Base-by-base conservation (phyloP, 1,140 invertebrate species). In the Zophobas morio region DNA sequence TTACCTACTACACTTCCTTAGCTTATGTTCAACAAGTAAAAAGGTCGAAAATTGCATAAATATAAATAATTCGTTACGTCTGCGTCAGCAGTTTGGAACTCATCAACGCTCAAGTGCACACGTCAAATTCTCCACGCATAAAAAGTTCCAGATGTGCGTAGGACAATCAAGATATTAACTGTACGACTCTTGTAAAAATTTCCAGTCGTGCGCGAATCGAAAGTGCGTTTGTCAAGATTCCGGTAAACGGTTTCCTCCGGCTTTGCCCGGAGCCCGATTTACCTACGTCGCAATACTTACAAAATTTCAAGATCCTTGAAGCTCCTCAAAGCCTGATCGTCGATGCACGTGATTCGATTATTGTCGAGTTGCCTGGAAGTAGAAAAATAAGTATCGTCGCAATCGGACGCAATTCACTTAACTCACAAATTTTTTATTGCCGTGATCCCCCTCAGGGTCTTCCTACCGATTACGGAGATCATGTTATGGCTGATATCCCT, bases 401-500 rank as follows among this genome's bases (percentile, higher is more conserved):
- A 66, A 66, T 66, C 46, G 42, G 53, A 71, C 37, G 34, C 8
- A 63, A 60, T 76, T 53, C 70, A 33, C 39, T 74, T 74, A 46
- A 84, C 84, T 84, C 81, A 85, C 84, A 85, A 78, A 78, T 83
- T 81, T 77, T 84, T 84, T 51, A 85, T 71, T 3, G 80, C 75
- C 47, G 76, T 98, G 8, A 96, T 91, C 33, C 98, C 98, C 83
- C 94, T 90, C 54, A 99, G 90, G 5, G 96, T 95, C 77, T 96
- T 93, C 54, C 93, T 91, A n/a, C 95, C 94, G 79, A 99, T 92
- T 46, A 94, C 94, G 20, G 94, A 92, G 82, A 99, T 90, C 84
- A 93, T 92, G 88, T 99, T 99, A 85, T 97, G 93, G 85, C 96
- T 98, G 39, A 99, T 88, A 87, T 99, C 97, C 85, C 97, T 99